A percentile compares a stretch with the other conserved stretches of the same genome.
Conservation (phyloP, 2,797 vertebrate species). For the Coreius guichenoti region DNA sequence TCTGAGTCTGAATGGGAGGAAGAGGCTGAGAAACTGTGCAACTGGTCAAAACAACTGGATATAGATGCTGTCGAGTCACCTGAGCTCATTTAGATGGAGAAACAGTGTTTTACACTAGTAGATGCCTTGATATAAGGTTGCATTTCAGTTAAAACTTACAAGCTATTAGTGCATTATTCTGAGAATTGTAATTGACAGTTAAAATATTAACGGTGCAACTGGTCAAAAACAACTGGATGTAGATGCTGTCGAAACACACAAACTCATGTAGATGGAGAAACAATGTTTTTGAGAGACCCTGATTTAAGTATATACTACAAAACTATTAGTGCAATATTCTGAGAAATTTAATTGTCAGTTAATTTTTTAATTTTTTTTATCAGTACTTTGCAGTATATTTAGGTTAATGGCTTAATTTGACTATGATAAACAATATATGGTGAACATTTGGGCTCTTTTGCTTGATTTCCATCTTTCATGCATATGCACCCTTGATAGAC, state of each 20-base stretch:
- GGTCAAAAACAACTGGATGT: conserved; percentile 64
- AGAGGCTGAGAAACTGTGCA: conserved; percentile 66
- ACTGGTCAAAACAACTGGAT: conserved; percentile 64
- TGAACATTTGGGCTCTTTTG: not conserved
- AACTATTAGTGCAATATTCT: not conserved
- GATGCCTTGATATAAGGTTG: not conserved
- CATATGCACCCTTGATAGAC: not conserved
- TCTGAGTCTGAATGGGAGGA: conserved; percentile 69
- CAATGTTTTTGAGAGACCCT: not conserved
- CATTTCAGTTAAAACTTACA: not conserved
- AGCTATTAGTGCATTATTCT: not conserved
- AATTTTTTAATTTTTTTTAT: not conserved
- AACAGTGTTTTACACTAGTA: not conserved
- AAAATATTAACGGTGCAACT: conserved; percentile 35
- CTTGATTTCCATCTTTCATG: not conserved
- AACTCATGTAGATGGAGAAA: not conserved
- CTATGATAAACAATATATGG: not conserved
- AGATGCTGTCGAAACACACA: conserved; percentile 53
- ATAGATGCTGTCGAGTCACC: conserved; percentile 53
- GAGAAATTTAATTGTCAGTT: not conserved
- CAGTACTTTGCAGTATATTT: not conserved
- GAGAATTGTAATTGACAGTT: no score
- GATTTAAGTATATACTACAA: conserved; percentile 3
- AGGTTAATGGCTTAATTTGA: not conserved
- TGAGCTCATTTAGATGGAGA: not conserved